Conservation (phyloP, 2,797 vertebrate genomes). For the Esox lucius region DNA sequence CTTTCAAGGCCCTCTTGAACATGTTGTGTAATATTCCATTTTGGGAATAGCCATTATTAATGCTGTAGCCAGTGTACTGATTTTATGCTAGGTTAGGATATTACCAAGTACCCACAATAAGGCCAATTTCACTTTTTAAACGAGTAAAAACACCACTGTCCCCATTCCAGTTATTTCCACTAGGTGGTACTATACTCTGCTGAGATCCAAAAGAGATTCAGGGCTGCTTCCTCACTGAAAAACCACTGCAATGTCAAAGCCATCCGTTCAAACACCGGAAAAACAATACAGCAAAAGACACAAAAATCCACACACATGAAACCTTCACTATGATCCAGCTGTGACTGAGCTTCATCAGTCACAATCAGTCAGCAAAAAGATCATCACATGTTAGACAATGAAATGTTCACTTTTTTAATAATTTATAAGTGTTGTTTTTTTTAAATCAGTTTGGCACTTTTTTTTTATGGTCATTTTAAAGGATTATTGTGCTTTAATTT, state of each 20-base stretch:
- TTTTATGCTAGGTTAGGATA: not conserved
- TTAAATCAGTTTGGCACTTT: too few relatives aligned
- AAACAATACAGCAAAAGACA: not conserved
- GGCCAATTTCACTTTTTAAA: not conserved
- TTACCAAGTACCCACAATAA: not conserved
- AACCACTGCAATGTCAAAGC: not conserved
- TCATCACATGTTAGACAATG: not conserved
- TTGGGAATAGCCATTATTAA: not conserved
- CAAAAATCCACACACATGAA: not conserved
- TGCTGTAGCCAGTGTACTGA: not conserved
- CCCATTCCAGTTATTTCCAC: conserved; percentile 23
- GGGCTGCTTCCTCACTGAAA: not conserved
- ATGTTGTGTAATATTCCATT: not conserved
- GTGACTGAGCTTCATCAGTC: not conserved
- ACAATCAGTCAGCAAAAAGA: not conserved
- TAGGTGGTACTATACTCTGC: conserved; percentile 48
- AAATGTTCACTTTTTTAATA: too few relatives aligned
- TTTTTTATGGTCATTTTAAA: too few relatives aligned
- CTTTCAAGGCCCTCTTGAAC: not conserved
- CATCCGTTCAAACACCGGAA: not conserved
- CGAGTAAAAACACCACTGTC: not conserved
- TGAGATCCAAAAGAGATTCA: not conserved
- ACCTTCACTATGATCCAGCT: not conserved
- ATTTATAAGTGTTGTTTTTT: too few relatives aligned
- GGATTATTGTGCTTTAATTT: too few relatives aligned